A percentile compares a stretch with the other conserved stretches of the same genome.
Conservation (phyloP, 2,797 vertebrate genomes). For the Graptemys geographica region DNA sequence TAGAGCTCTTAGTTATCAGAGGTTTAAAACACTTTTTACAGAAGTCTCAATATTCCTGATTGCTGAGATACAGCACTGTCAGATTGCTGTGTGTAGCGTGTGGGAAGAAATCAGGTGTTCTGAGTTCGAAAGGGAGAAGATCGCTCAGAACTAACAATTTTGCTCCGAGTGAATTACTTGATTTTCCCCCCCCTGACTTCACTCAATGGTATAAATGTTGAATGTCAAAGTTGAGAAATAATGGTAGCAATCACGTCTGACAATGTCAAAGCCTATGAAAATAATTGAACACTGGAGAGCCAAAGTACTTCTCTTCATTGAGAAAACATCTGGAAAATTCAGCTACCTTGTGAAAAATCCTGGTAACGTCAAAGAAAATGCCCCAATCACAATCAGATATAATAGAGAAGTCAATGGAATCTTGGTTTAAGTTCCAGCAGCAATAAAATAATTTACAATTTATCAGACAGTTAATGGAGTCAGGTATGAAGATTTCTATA, state of each 20-base stretch:
- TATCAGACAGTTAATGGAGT: background rate
- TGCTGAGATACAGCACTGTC: background rate
- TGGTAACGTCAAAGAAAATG: slow-evolving; percentile 11
- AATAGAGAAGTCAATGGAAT: background rate
- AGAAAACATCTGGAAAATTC: slow-evolving; percentile 38
- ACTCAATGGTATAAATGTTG: background rate
- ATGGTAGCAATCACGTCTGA: background rate
- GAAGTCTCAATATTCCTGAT: background rate
- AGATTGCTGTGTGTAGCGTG: background rate
- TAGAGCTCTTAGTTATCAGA: background rate
- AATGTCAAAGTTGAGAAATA: background rate
- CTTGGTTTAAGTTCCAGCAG: background rate
- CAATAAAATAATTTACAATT: slow-evolving; percentile 7
- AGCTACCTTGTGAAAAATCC: background rate
- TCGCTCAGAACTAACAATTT: background rate
- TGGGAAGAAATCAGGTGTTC: slow-evolving; percentile 7
- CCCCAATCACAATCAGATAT: background rate
- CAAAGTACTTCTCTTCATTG: background rate
- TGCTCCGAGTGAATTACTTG: background rate
- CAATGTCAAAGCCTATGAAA: background rate
- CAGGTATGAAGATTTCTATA: background rate
- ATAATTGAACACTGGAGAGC: background rate
- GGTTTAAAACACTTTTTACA: background rate
- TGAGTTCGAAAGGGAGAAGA: background rate
- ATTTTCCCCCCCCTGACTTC: background rate